phyloP scores from a whole-genome alignment of 2,113 vertebrate genomes.

The Aptenodytes patagonicus region DNA sequence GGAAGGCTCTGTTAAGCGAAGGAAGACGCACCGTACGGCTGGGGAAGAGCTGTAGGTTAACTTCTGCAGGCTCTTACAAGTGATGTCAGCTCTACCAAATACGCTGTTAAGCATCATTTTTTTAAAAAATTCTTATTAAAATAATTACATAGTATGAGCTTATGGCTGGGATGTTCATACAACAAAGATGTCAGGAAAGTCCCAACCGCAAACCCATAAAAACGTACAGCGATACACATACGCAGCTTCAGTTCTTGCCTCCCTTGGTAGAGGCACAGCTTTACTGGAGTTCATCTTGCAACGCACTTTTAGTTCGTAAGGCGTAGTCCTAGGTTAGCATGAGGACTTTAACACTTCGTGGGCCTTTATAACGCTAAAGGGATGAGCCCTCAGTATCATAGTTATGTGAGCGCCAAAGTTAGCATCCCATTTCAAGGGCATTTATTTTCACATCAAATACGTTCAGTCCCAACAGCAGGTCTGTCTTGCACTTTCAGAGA shows the following conservation, averaged over 20 bases:
- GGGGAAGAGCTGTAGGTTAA: background rate
- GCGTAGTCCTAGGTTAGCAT: background rate
- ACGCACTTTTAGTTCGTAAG: too few relatives aligned
- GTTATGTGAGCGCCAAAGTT: rapidly evolving
- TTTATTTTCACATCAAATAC: background rate
- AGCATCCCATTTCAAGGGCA: background rate
- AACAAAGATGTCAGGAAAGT: background rate
- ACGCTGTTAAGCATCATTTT: rapidly evolving
- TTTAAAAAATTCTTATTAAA: background rate
- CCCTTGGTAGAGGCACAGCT: background rate
- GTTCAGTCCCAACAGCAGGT: background rate
- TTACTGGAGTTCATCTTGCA: too few relatives aligned
- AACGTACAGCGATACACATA: rapidly evolving
- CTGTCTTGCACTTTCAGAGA: background rate
- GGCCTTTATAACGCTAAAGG: background rate
- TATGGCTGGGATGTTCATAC: rapidly evolving
- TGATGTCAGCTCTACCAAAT: background rate
- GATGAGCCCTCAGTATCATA: rapidly evolving
- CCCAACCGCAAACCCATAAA: background rate
- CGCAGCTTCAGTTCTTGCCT: background rate
- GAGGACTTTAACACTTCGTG: background rate
- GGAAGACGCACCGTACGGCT: rapidly evolving
- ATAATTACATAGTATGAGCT: rapidly evolving
- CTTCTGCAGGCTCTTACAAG: background rate
- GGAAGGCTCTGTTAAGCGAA: background rate